Conservation (phyloP, 1,140 invertebrate genomes). For the Calliopsis andreniformis region DNA sequence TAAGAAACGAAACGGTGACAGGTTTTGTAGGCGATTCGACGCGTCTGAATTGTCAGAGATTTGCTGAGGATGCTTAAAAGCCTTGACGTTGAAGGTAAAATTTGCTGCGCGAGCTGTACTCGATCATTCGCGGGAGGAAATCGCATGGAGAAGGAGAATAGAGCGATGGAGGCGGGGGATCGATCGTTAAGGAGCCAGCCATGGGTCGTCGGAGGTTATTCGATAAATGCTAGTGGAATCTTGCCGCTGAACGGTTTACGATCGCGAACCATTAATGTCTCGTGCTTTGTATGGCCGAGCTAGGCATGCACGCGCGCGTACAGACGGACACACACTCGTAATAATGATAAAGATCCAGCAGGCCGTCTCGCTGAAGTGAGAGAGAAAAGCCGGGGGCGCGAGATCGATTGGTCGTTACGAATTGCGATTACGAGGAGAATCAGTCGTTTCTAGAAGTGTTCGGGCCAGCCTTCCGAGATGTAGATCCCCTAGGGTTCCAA, state of each 20-base stretch:
- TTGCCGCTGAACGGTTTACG: constrained; percentile 50
- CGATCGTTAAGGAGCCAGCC: constrained; percentile 31
- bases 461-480: too few relatives aligned
- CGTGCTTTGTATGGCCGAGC: constrained; percentile 22
- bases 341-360: constrained; percentile 70
- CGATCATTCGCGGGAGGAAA: not conserved
- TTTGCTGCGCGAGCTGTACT: not conserved
- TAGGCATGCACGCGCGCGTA: constrained; percentile 49
- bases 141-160: not conserved
- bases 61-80: too few relatives aligned
- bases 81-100: too few relatives aligned
- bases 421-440: not conserved
- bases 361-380: constrained; percentile 21
- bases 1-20: too few relatives aligned
- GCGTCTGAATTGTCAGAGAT: too few relatives aligned
- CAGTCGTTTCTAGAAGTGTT: not conserved
- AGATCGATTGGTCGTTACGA: constrained; percentile 16
- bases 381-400: not conserved
- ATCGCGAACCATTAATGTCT: constrained; percentile 59
- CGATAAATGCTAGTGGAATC: constrained; percentile 55
- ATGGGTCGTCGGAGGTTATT: constrained; percentile 48
- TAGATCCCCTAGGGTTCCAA: not conserved
- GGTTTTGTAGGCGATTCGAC: too few relatives aligned
- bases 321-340: constrained; percentile 65
- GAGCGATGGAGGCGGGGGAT: constrained; percentile 6